Conservation (phyloP, 2,113 vertebrate species). For the Chlorodrepanis virens region DNA sequence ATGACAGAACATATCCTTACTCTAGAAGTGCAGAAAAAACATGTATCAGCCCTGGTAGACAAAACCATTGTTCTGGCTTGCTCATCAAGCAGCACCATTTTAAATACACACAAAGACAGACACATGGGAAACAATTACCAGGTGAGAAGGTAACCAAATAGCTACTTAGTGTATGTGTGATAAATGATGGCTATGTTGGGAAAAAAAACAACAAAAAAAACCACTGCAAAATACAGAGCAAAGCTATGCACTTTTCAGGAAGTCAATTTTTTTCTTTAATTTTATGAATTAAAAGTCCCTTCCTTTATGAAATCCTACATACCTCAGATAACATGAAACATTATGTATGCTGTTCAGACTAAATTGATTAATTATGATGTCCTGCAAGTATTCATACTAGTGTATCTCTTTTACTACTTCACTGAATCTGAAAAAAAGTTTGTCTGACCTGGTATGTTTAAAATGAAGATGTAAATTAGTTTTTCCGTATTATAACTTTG, state of each 20-base stretch:
- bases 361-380: not conserved
- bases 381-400: not conserved
- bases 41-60: not conserved
- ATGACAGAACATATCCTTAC: not conserved
- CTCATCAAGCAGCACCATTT: not conserved
- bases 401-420: not conserved
- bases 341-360: not conserved
- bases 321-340: not conserved
- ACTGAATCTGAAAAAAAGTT: not conserved
- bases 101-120: not conserved
- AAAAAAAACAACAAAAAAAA: not conserved
- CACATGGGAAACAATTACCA: not conserved
- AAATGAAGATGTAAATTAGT: not conserved
- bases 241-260: not conserved
- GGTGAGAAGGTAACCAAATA: conserved; percentile 20
- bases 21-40: not conserved
- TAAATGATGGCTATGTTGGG: not conserved
- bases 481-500: not conserved
- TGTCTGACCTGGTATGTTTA: not conserved
- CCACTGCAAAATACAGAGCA: not conserved
- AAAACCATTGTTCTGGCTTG: not conserved
- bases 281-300: not conserved
- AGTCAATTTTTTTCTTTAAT: not conserved
- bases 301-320: not conserved
- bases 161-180: not conserved